Evolutionary conservation across 1,140 invertebrate species (phyloP).

Genomic region (Pachypeltis micranthus): DNA sequence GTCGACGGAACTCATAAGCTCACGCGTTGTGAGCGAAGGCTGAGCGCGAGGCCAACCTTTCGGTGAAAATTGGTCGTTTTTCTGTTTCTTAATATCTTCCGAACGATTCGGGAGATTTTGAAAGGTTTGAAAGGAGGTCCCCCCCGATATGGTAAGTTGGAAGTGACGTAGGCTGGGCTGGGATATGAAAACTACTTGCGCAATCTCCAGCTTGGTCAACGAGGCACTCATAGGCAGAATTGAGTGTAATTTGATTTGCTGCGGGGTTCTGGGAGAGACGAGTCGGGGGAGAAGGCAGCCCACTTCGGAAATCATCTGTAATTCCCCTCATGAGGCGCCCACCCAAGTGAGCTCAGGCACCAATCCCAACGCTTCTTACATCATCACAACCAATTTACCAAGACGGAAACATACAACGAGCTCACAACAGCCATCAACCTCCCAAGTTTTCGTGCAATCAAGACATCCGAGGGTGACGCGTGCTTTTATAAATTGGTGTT

Average conservation of each 20-base stretch:
- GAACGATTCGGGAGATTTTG: too few species aligned
- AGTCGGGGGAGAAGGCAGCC: neutral
- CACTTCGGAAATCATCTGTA: constrained; percentile 5
- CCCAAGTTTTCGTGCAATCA: neutral
- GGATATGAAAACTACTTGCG: constrained; percentile 2
- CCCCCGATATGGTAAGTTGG: neutral
- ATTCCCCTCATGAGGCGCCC: constrained; percentile 9
- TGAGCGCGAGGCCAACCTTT: too few species aligned
- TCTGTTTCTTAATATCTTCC: too few species aligned
- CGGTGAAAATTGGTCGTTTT: too few species aligned
- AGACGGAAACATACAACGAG: neutral
- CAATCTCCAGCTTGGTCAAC: neutral
- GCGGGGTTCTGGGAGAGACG: neutral
- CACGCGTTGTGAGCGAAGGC: too few species aligned
- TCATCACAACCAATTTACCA: constrained; percentile 1
- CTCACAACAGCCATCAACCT: constrained; percentile 3
- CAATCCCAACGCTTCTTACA: constrained; percentile 9
- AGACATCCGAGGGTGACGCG: too few species aligned
- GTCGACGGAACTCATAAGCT: too few species aligned
- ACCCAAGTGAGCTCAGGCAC: constrained; percentile 5
- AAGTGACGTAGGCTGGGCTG: neutral
- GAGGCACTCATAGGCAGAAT: constrained; percentile 2
- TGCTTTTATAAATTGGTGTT: too few species aligned
- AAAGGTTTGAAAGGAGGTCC: too few species aligned
- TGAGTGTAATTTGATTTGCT: constrained; percentile 5